These are phyloP conservation scores for Yponomeuta cagnagella DNA, from an alignment of 2,888 invertebrate genomes.

Conservation along the genomic window DNA sequence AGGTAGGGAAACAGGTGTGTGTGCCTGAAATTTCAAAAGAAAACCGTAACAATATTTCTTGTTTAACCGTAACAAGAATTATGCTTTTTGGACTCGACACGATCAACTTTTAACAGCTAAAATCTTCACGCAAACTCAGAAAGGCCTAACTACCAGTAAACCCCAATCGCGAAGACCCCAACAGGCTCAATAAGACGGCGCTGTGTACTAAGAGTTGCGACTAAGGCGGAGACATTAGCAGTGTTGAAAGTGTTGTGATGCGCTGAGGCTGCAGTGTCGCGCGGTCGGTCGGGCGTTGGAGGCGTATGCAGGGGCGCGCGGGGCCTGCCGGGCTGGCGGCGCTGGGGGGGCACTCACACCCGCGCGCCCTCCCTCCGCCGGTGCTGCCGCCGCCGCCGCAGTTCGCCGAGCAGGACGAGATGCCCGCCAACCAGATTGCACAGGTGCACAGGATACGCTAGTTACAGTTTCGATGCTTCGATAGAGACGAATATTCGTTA, in stretches of 20 bases:
- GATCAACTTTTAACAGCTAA: too few relatives aligned
- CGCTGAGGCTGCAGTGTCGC: constrained; percentile 22
- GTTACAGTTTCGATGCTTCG: not conserved
- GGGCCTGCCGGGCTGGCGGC: constrained; percentile 61
- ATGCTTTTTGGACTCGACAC: too few relatives aligned
- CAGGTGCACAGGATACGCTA: constrained; percentile 42
- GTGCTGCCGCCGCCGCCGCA: constrained; percentile 67
- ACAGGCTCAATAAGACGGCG: not conserved
- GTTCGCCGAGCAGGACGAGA: constrained; percentile 66
- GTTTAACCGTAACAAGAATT: too few relatives aligned
- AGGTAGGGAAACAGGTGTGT: too few relatives aligned
- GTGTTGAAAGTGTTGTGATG: not conserved
- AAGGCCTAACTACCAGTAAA: too few relatives aligned
- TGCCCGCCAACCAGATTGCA: constrained; percentile 70
- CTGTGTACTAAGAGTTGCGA: not conserved
- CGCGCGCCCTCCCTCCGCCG: constrained; percentile 69
- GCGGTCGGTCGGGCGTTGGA: constrained; percentile 53
- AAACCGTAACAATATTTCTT: too few relatives aligned
- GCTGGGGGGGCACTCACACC: constrained; percentile 54
- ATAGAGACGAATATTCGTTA: too few relatives aligned
- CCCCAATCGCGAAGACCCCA: not conserved
- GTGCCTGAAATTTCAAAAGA: too few relatives aligned
- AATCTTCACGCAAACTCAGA: too few relatives aligned
- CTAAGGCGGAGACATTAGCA: not conserved
- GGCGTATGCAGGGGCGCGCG: constrained; percentile 72